Evolutionary conservation across 2,113 vertebrate genomes (phyloP).

Genomic region (Pangasianodon gigas): DNA sequence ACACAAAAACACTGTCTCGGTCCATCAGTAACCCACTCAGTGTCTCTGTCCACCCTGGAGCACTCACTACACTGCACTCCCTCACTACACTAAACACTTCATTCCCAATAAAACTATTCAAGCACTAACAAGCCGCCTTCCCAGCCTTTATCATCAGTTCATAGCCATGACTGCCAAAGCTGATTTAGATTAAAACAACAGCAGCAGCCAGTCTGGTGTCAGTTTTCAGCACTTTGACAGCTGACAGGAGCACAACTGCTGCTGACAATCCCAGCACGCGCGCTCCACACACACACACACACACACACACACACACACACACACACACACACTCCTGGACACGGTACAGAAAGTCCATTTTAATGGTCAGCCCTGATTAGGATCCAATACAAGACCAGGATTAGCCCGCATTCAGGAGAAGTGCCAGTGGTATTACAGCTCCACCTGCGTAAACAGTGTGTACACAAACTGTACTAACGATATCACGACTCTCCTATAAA

Average conservation of each 20-base stretch:
- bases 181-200: not conserved
- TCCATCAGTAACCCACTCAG: not conserved
- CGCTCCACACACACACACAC: not conserved
- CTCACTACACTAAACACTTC: not conserved
- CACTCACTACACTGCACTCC: not conserved
- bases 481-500: no score
- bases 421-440: not conserved
- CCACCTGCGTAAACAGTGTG: not conserved
- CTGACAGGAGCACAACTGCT: constrained; percentile 3
- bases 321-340: not conserved
- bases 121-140: not conserved
- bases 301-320: constrained; percentile 5
- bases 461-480: not conserved
- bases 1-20: not conserved
- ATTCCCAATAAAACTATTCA: not conserved
- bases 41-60: constrained; percentile 4
- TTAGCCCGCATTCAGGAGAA: not conserved
- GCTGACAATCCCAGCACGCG: not conserved
- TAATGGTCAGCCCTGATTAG: not conserved
- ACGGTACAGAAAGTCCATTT: not conserved
- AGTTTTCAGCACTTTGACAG: not conserved
- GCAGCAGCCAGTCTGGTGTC: not conserved
- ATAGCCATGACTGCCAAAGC: not conserved
- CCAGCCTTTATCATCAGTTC: not conserved
- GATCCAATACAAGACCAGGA: not conserved